Conservation (phyloP, 2,113 vertebrate genomes). For the Ibidorhyncha struthersii region DNA sequence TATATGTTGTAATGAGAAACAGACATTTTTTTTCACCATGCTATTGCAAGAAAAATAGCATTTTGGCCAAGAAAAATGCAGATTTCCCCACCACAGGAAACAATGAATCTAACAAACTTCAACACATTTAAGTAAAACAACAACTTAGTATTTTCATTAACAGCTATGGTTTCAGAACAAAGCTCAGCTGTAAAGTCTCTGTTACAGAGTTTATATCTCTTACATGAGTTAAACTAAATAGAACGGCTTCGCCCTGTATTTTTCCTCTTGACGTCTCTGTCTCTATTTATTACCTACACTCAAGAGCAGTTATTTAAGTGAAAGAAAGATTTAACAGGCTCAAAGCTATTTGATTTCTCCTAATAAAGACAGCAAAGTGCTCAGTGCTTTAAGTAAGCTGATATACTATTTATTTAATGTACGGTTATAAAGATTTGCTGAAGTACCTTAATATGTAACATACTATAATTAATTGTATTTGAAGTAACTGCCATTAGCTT, state of each 20-base stretch:
- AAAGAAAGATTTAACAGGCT: conserved; percentile 22
- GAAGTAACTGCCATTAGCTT: not conserved
- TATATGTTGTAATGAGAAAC: conserved; percentile 76
- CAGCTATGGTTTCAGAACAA: conserved; percentile 61
- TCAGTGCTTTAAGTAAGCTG: not conserved
- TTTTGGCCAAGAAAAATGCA: conserved; percentile 77
- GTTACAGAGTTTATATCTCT: not conserved
- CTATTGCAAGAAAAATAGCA: conserved; percentile 74
- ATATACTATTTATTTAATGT: conserved; percentile 6
- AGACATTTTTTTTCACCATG: conserved; percentile 48
- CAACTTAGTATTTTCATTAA: conserved; percentile 71
- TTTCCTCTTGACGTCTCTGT: not conserved
- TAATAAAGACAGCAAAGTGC: not conserved
- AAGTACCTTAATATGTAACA: not conserved
- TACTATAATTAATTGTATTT: not conserved
- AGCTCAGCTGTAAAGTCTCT: not conserved
- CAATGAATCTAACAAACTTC: conserved; percentile 78
- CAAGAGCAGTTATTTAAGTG: conserved; percentile 26
- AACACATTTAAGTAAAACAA: conserved; percentile 77
- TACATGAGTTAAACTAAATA: not conserved
- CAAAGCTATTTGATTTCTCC: conserved; percentile 22
- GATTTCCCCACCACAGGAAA: conserved; percentile 77
- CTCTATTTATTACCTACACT: not conserved
- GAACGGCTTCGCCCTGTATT: not conserved
- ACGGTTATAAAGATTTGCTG: not conserved